phyloP scores from a whole-genome alignment of 2,113 vertebrate species.

The Sporophila hypoxantha region DNA sequence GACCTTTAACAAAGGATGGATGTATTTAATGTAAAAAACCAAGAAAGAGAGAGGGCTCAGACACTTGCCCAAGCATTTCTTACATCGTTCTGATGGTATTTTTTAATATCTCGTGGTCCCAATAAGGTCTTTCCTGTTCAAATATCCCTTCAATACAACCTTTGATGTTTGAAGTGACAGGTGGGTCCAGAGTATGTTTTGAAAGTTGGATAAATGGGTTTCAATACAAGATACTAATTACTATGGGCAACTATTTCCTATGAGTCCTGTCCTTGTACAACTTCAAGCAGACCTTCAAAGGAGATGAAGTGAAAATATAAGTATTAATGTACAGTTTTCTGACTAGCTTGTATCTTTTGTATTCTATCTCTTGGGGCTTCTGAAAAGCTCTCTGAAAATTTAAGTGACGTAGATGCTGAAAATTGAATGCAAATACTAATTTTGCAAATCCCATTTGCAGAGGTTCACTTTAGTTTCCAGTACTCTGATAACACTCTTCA shows the following conservation, averaged over 20 bases:
- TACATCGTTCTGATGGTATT: background rate
- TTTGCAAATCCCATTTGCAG: background rate
- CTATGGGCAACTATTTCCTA: background rate
- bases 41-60: background rate
- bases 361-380: background rate
- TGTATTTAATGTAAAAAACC: background rate
- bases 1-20: background rate
- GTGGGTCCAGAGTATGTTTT: background rate
- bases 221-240: background rate
- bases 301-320: background rate
- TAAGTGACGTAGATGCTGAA: background rate
- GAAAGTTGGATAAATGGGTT: background rate
- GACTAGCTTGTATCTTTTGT: background rate
- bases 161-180: background rate
- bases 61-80: background rate
- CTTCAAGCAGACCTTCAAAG: background rate
- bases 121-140: background rate
- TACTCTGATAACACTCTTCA: background rate
- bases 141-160: background rate
- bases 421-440: constrained; percentile 21
- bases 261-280: background rate
- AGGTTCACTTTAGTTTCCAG: background rate
- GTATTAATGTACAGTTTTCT: background rate
- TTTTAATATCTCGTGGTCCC: background rate
- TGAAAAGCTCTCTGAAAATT: constrained; percentile 11